These are phyloP conservation scores for Sarcophaga peregrina DNA, from an alignment of 1,140 invertebrate genomes.

Conservation along the genomic window DNA sequence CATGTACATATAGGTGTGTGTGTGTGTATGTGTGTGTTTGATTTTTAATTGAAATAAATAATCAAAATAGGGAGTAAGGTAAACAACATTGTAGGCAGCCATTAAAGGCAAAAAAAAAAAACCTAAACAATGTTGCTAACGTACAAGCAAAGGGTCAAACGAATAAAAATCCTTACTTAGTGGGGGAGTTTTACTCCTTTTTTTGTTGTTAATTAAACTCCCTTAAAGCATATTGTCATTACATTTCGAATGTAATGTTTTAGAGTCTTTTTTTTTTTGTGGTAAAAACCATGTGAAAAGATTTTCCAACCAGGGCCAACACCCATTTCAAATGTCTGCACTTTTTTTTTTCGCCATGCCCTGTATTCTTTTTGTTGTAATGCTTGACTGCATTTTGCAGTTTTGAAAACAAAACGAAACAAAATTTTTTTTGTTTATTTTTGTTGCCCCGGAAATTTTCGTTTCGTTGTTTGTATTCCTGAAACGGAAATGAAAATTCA, in stretches of 20 bases:
- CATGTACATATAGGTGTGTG: neutral
- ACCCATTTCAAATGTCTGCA: conserved; percentile 24
- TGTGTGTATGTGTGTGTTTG: too few relatives aligned
- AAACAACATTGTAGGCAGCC: neutral
- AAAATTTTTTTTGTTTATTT: too few relatives aligned
- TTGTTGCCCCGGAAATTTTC: neutral
- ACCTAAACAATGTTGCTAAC: neutral
- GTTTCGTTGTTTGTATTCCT: neutral
- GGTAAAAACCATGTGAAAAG: too few relatives aligned
- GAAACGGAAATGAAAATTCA: conserved; percentile 33
- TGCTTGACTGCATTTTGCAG: conserved; percentile 7
- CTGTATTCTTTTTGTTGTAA: neutral
- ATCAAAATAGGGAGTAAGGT: conserved; percentile 6
- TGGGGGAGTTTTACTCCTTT: neutral
- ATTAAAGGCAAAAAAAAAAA: neutral
- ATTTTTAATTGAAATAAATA: neutral
- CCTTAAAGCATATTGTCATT: neutral
- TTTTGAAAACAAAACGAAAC: neutral
- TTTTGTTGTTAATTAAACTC: neutral
- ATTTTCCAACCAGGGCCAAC: neutral
- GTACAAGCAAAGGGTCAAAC: neutral
- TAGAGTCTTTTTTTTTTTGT: neutral
- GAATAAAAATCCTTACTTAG: too few relatives aligned
- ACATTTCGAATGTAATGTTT: neutral
- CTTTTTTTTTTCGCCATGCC: neutral